Percentiles rank a stretch among this genome's conserved stretches.
Evolutionary conservation across 2,797 vertebrate genomes (phyloP).

Genomic region (Rhabdomys pumilio): DNA sequence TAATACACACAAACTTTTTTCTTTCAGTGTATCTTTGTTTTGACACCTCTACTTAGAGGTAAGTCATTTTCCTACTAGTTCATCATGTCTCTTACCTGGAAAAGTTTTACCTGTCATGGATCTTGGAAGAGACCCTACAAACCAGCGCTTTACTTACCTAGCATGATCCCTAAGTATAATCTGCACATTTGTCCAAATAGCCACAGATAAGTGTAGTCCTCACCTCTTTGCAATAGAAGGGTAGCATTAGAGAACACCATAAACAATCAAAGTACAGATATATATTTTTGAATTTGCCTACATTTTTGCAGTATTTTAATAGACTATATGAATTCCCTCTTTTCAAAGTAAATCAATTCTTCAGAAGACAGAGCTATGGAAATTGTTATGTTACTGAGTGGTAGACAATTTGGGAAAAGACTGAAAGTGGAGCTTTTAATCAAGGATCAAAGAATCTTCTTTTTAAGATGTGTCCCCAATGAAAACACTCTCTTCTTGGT

Average conservation of each 20-base stretch:
- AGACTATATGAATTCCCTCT: background rate
- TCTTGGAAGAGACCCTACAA: background rate
- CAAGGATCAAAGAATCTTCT: slow-evolving; percentile 21
- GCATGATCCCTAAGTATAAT: too few species aligned
- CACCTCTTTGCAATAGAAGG: background rate
- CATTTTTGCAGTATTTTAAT: background rate
- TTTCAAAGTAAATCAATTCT: background rate
- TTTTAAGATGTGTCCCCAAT: slow-evolving; percentile 14
- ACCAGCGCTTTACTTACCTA: too few species aligned
- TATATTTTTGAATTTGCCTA: slow-evolving; percentile 1
- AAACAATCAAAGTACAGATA: background rate
- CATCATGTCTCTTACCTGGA: background rate
- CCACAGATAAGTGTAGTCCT: too few species aligned
- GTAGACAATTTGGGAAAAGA: background rate
- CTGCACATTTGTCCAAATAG: background rate
- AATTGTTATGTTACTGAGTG: background rate
- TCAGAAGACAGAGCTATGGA: background rate
- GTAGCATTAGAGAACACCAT: too few species aligned
- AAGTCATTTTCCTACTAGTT: background rate
- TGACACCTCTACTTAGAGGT: background rate
- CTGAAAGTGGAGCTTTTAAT: slow-evolving; percentile 30
- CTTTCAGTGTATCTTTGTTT: background rate
- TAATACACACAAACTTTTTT: background rate
- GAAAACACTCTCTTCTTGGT: background rate
- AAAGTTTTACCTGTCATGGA: background rate